Base-by-base conservation (phyloP, 2,797 vertebrate genomes). In the Cygnus olor region DNA sequence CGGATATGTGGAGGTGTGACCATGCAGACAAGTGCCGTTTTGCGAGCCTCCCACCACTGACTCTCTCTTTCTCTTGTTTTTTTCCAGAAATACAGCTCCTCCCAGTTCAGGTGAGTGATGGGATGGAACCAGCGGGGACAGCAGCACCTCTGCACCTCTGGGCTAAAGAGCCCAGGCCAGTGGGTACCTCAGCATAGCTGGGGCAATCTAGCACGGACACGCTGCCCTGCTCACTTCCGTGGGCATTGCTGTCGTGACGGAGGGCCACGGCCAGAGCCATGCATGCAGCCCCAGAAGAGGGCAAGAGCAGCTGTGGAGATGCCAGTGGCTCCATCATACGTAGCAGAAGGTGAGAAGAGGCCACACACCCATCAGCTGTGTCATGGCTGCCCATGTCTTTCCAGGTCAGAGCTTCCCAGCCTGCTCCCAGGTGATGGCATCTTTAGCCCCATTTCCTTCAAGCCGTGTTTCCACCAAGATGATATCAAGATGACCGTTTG, bases 401-500 rank as follows among this genome's bases (percentile, higher is more conserved):
- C 32, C 79, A 97, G 98, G 71, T 91, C 97, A 36, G 97, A 97
- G 83, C 93, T 98, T 36, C 98, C 97, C 68, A 97, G 96, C 89
- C 97, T 97, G 44, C 97, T 98, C 53, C 96, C 96, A 4, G 40
- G 96, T 1, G 98, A 98, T 64, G 95, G 95, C 10, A n/a, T 86
- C 6, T 98, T 98, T 94, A 98, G 89, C 47, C 97, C 98, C 0
- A 91, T 99, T 49, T 98, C 97, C 91, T 99, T 99, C 74, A 98
- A 98, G 92, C 98, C 98, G 1, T 98, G 98, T 49, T 98, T 99
- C 93, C 98, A 98, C 94, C 98, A 98, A 94, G 98, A 98, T 0
- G 98, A 99, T 93, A 98, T 99, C 93, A 98, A 99, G 97, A 97
- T 98, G 74, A 97, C 98, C 0, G 98, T 98, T 51, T 99, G 98